Conservation (phyloP, 2,797 vertebrate species). For the Tolypeutes matacus region DNA sequence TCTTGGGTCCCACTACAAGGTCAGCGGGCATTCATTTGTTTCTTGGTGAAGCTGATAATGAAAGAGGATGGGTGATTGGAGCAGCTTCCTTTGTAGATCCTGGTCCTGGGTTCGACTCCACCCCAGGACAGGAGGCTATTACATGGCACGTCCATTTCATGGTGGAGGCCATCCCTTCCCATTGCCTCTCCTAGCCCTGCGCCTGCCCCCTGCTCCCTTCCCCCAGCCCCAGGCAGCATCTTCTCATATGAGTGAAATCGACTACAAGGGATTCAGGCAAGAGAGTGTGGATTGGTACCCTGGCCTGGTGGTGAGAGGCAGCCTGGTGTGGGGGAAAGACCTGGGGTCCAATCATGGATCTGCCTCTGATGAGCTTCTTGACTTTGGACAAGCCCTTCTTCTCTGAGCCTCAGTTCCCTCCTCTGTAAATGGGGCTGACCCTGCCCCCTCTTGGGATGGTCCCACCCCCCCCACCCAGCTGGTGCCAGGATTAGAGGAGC, state of each 20-base stretch:
- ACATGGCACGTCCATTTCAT: neutral
- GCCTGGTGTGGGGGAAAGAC: neutral
- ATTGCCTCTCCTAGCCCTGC: no score
- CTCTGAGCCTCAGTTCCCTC: constrained; percentile 18
- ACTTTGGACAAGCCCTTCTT: neutral
- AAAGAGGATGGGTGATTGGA: neutral
- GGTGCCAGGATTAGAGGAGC: neutral
- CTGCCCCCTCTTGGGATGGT: fast-evolving
- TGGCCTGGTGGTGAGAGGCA: neutral
- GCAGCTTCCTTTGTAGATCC: neutral
- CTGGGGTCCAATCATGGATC: neutral
- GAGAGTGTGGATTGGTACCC: neutral
- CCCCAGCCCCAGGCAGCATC: neutral
- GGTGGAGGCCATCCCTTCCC: no score
- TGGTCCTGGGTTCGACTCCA: no score
- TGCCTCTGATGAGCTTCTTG: neutral
- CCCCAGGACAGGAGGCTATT: neutral
- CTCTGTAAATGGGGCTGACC: neutral
- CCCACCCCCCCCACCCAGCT: fast-evolving
- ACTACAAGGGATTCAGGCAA: neutral
- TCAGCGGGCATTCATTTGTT: fast-evolving
- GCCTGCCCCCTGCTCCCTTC: neutral
- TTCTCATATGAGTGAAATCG: neutral
- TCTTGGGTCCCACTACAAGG: fast-evolving
- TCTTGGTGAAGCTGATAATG: neutral